Base-by-base conservation (phyloP, 1,140 invertebrate genomes). In the Drosophila pachea region DNA sequence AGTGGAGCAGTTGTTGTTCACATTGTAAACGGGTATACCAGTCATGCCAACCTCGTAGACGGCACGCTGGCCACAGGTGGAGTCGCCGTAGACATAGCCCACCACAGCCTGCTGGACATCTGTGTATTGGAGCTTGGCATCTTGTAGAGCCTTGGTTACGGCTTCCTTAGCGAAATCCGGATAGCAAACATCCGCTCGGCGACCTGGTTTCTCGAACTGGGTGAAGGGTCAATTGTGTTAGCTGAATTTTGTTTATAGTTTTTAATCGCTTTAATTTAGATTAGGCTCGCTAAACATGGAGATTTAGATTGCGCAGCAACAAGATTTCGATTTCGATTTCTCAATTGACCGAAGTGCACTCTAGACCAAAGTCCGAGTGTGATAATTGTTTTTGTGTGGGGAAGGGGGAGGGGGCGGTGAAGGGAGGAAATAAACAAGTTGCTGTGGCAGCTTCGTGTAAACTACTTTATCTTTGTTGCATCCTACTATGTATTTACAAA, bases 1-100 rank as follows among this genome's bases (percentile, higher is more conserved):
- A 14, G 97, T 99, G 0, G 98, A 95, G 88, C 98, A 99, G 87
- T 99, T 99, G 88, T 99, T 99, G 90, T 99, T 99, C 0, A 99
- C 98, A 92, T 99, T 99, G 90, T 95, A 98, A 66, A 99, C 94
- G 7, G 98, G 98, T 76, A 99, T 98, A 16, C 98, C 98, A 45
- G 94, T 99, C 92, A 99, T 94, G 40, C 98, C 98, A 40, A 99
- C 90, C 89, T 97, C 94, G 90, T 99, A 99, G 2, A 99, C 78
- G 0, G 96, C 95, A 74, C 98, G 91, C 91, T 99, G 98, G 4
- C 98, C 98, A 91, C 94, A 95, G 9, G 97, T 97, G 4, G 98
- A 99, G 88, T 99, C 98, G 6, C 97, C 98, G 89, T 97, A 98
- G 9, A 99, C 97, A 90, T 98, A 99, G 11, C 97, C 97, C 68